These are phyloP conservation scores for Craniophora ligustri DNA, from an alignment of 2,888 invertebrate genomes.

Conservation along the genomic window DNA sequence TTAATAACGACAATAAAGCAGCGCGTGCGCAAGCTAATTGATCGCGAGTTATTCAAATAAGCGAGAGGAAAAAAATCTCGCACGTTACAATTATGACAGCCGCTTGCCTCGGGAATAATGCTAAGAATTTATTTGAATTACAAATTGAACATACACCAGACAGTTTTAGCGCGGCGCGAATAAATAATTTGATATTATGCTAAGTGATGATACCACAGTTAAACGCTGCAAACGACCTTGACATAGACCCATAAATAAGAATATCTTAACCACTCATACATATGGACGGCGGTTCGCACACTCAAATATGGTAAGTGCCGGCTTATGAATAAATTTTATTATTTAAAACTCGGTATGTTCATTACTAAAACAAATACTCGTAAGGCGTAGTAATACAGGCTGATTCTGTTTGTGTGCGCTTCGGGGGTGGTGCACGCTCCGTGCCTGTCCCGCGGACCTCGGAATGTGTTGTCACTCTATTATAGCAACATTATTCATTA, in stretches of 20 bases:
- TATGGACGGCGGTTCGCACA: constrained; percentile 86
- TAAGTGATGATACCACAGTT: constrained; percentile 83
- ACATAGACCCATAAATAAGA: constrained; percentile 88
- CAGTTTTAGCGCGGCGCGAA: constrained; percentile 85
- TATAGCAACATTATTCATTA: constrained; percentile 8
- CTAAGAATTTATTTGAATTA: constrained; percentile 85
- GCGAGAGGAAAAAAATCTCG: constrained; percentile 72
- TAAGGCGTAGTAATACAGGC: constrained; percentile 86
- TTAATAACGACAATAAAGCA: constrained; percentile 50
- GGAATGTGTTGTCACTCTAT: neutral
- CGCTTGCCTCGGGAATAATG: constrained; percentile 71
- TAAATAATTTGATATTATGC: constrained; percentile 88
- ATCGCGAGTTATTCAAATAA: constrained; percentile 63
- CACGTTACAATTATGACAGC: constrained; percentile 81
- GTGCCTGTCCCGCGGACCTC: neutral
- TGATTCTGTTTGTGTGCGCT: constrained; percentile 65
- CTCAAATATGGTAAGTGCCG: constrained; percentile 87
- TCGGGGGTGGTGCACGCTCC: constrained; percentile 12
- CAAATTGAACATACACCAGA: constrained; percentile 83
- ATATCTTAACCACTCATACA: constrained; percentile 88
- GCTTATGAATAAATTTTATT: constrained; percentile 88
- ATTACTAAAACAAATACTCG: constrained; percentile 89
- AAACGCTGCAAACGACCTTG: constrained; percentile 80
- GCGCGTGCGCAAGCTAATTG: constrained; percentile 67
- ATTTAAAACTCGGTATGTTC: constrained; percentile 88